A percentile compares a stretch with the other conserved stretches of the same genome.
phyloP scores from a whole-genome alignment of 2,797 vertebrate genomes.

The Apodemus agrarius region DNA sequence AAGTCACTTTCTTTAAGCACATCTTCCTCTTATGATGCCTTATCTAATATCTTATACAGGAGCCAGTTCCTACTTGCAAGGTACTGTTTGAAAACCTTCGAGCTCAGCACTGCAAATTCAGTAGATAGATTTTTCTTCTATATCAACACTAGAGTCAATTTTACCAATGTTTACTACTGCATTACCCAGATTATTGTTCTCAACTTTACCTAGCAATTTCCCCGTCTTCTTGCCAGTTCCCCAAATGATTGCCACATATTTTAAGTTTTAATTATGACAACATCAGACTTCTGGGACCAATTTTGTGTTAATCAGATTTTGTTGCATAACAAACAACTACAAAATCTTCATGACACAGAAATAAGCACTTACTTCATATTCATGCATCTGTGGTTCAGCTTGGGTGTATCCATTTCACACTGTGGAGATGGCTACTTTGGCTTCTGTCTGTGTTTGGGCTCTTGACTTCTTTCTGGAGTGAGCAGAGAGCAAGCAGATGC shows the following conservation, averaged over 20 bases:
- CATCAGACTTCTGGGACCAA: conserved; percentile 6
- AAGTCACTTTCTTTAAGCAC: neutral
- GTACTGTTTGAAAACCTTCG: neutral
- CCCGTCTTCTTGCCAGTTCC: conserved; percentile 22
- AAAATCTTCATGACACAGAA: conserved; percentile 42
- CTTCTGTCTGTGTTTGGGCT: neutral
- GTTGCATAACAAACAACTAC: conserved; percentile 52
- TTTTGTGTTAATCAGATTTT: conserved; percentile 54
- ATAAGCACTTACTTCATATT: conserved; percentile 47
- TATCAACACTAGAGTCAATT: neutral
- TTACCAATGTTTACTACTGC: conserved; percentile 25
- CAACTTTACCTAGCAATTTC: conserved; percentile 40
- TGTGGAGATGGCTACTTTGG: neutral
- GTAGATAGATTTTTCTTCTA: neutral
- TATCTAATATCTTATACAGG: neutral
- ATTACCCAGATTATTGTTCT: conserved; percentile 23
- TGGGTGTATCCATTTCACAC: neutral
- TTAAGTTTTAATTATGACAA: conserved; percentile 58
- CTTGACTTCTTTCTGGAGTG: conserved; percentile 18
- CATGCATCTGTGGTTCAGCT: conserved; percentile 29
- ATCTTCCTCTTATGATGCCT: neutral
- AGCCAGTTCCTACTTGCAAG: neutral
- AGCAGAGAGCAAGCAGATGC: neutral
- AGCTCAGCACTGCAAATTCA: neutral
- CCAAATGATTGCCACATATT: neutral